Conservation (phyloP, 2,113 vertebrate species). For the Amblyornis subalaris region DNA sequence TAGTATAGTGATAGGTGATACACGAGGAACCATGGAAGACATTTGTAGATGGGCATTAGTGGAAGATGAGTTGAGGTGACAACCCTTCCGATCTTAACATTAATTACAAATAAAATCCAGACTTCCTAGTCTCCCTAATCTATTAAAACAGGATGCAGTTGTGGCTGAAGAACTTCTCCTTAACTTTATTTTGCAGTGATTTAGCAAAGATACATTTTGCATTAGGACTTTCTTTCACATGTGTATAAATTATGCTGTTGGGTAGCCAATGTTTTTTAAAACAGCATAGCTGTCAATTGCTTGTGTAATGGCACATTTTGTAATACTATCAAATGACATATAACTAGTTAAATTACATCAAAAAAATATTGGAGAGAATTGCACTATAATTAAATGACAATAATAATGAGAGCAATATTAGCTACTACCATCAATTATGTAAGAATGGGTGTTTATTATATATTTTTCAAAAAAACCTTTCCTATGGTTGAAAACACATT, state of each 20-base stretch:
- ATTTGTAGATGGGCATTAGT: neutral
- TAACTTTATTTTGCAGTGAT: neutral
- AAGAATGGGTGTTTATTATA: slow-evolving; percentile 5
- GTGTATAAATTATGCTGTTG: slow-evolving; percentile 48
- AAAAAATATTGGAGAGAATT: slow-evolving; percentile 41
- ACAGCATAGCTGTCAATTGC: slow-evolving; percentile 37
- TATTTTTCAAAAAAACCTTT: neutral
- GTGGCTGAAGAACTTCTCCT: neutral
- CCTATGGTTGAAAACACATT: neutral
- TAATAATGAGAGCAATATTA: slow-evolving; percentile 68
- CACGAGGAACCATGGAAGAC: neutral
- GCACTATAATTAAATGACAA: slow-evolving; percentile 67
- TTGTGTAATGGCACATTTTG: slow-evolving; percentile 44
- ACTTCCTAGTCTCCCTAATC: neutral
- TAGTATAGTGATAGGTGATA: neutral
- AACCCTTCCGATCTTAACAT: neutral
- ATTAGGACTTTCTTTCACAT: neutral
- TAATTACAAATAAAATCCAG: neutral
- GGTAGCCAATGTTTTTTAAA: slow-evolving; percentile 68
- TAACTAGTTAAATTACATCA: slow-evolving; percentile 51
- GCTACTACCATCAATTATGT: slow-evolving; percentile 47
- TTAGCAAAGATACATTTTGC: neutral
- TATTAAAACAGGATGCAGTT: neutral
- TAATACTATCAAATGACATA: slow-evolving; percentile 42
- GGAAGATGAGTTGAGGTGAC: neutral